phyloP scores from a whole-genome alignment of 2,888 invertebrate species.

The Lasioglossum calceatum region DNA sequence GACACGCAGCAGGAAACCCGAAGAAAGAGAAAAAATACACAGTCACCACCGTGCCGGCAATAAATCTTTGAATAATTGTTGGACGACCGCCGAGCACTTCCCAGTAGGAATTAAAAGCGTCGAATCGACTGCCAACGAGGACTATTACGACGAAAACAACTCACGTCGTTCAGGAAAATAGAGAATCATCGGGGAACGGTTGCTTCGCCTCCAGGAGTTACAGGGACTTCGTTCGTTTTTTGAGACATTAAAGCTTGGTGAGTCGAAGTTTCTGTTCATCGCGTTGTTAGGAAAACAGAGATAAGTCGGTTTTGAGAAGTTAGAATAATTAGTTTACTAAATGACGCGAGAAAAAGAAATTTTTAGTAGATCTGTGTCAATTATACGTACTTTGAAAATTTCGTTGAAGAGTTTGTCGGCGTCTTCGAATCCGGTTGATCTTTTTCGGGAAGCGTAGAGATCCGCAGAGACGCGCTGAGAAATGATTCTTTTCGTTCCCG shows the following conservation, averaged over 20 bases:
- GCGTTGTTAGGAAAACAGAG: neutral
- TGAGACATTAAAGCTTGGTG: neutral
- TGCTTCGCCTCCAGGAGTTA: neutral
- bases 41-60: neutral
- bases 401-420: neutral
- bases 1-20: neutral
- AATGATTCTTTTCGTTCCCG: neutral
- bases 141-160: neutral
- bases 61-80: slow-evolving; percentile 28
- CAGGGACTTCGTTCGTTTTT: neutral
- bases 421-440: neutral
- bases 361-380: too few species aligned
- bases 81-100: neutral
- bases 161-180: neutral
- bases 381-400: neutral
- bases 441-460: neutral
- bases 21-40: slow-evolving; percentile 8
- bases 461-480: neutral
- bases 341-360: too few species aligned
- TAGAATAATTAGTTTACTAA: too few species aligned
- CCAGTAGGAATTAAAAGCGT: neutral
- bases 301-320: neutral
- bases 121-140: neutral
- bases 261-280: neutral
- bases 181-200: neutral